These are phyloP conservation scores for Portevinia maculata DNA, from an alignment of 2,888 invertebrate species.

Conservation along the genomic window DNA sequence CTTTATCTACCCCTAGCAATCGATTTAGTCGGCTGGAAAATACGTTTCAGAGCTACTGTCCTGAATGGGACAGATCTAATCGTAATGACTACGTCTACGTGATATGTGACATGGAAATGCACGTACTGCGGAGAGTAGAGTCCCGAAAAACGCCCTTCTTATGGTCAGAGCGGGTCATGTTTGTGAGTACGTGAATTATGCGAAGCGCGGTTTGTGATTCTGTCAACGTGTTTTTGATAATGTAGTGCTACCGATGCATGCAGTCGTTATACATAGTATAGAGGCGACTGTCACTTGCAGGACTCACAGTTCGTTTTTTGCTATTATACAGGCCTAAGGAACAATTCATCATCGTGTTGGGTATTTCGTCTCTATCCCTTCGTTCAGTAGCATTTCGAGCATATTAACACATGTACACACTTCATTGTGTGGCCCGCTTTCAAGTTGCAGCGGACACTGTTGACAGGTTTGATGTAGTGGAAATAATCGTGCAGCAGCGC, in stretches of 20 bases:
- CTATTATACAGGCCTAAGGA: constrained; percentile 46
- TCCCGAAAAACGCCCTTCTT: background rate
- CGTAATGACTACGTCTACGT: constrained; percentile 68
- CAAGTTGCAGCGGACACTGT: constrained; percentile 61
- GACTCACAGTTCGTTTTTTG: constrained; percentile 53
- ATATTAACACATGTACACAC: background rate
- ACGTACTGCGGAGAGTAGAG: background rate
- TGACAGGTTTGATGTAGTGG: constrained; percentile 74
- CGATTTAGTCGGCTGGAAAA: constrained; percentile 69
- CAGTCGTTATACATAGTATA: constrained; percentile 10
- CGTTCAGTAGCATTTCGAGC: constrained; percentile 14
- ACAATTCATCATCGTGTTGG: constrained; percentile 54
- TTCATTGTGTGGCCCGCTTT: constrained; percentile 38
- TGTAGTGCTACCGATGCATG: constrained; percentile 48
- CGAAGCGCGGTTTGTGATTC: constrained; percentile 38
- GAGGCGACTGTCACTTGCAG: constrained; percentile 64
- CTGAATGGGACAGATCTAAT: constrained; percentile 61
- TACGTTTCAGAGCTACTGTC: constrained; percentile 52
- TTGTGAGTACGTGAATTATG: constrained; percentile 59
- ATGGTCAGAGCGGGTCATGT: background rate
- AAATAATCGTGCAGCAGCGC: constrained; percentile 67
- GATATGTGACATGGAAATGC: constrained; percentile 30
- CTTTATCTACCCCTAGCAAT: constrained; percentile 68
- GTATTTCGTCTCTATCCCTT: background rate
- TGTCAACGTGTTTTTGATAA: constrained; percentile 53